Evolutionary conservation across 1,140 invertebrate genomes (phyloP).

Genomic region (Plodia interpunctella): DNA sequence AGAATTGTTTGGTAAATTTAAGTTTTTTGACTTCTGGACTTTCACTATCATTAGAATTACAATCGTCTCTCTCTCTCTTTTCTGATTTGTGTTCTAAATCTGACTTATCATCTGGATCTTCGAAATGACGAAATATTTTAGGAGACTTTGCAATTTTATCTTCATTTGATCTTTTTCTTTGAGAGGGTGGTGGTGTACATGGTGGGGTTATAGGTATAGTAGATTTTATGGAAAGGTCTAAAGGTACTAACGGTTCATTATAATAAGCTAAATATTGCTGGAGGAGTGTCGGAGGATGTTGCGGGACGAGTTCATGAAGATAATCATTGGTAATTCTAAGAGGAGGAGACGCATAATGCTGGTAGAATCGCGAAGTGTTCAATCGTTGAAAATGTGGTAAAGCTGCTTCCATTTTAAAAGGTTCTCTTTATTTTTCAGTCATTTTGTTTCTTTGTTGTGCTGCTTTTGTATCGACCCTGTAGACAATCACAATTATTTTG

Average conservation of each 20-base stretch:
- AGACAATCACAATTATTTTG: background rate
- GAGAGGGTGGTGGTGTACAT: slow-evolving; percentile 78
- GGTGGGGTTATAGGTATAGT: slow-evolving; percentile 78
- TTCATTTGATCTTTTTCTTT: slow-evolving; percentile 69
- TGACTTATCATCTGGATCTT: slow-evolving; percentile 40
- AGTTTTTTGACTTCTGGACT: slow-evolving; percentile 70
- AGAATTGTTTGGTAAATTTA: slow-evolving; percentile 67
- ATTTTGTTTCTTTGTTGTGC: slow-evolving; percentile 5
- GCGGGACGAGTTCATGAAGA: slow-evolving; percentile 61
- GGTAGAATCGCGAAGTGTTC: slow-evolving; percentile 58
- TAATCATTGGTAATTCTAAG: slow-evolving; percentile 57
- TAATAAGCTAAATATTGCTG: slow-evolving; percentile 72
- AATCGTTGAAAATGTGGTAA: slow-evolving; percentile 62
- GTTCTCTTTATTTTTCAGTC: slow-evolving; percentile 11
- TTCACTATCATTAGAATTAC: slow-evolving; percentile 65
- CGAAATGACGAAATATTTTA: slow-evolving; percentile 67
- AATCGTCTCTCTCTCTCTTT: slow-evolving; percentile 51
- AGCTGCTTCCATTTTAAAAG: slow-evolving; percentile 51
- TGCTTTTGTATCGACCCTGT: background rate
- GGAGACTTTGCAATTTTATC: slow-evolving; percentile 71
- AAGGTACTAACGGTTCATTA: slow-evolving; percentile 73
- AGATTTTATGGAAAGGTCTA: slow-evolving; percentile 77
- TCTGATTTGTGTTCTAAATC: slow-evolving; percentile 38
- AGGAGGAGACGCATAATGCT: slow-evolving; percentile 59
- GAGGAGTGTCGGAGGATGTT: slow-evolving; percentile 59